Conservation (phyloP, 2,797 vertebrate species). For the Atherinosoma microstoma region DNA sequence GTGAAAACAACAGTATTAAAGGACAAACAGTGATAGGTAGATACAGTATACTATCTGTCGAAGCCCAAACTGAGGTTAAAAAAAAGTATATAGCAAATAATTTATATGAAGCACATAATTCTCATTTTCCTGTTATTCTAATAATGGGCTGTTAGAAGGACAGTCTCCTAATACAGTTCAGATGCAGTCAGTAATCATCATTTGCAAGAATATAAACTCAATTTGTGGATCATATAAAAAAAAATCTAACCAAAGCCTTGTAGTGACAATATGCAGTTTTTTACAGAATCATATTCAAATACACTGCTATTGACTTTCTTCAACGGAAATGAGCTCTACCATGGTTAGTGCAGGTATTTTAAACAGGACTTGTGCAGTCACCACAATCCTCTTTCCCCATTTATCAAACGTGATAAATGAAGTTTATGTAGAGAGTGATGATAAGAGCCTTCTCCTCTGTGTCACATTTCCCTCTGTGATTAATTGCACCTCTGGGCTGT, state of each 20-base stretch:
- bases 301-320: not conserved
- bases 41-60: no score
- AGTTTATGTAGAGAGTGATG: constrained; percentile 8
- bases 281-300: not conserved
- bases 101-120: no score
- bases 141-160: not conserved
- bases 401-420: constrained; percentile 41
- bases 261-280: not conserved
- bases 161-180: not conserved
- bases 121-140: no score
- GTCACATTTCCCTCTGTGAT: constrained; percentile 37
- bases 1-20: no score
- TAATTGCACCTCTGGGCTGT: constrained; percentile 16
- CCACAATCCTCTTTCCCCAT: constrained; percentile 6
- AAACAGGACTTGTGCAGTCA: not conserved
- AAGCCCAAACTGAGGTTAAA: no score
- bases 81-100: no score
- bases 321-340: not conserved
- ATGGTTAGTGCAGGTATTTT: not conserved
- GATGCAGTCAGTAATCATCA: no score
- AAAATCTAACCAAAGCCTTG: not conserved
- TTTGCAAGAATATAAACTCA: no score
- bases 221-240: no score
- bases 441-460: constrained; percentile 26
- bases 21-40: no score